These are phyloP conservation scores for Chaetogeoica ovagalla DNA, from an alignment of 2,888 invertebrate genomes.

Conservation along the genomic window DNA sequence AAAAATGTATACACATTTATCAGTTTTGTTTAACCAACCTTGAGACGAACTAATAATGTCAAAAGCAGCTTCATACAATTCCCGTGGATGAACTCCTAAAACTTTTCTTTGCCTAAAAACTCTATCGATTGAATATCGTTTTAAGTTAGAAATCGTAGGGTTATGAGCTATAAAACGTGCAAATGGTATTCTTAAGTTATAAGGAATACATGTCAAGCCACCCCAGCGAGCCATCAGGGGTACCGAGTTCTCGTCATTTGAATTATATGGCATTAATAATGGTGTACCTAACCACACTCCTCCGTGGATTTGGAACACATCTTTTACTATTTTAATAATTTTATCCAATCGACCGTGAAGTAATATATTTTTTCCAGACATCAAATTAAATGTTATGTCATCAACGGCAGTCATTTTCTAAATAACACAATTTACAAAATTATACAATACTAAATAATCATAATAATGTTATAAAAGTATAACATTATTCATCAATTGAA, in stretches of 20 bases:
- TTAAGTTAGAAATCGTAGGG: conserved; percentile 70
- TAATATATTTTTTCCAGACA: conserved; percentile 47
- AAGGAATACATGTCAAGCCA: conserved; percentile 79
- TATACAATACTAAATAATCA: neutral
- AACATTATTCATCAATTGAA: neutral
- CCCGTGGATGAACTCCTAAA: conserved; percentile 81
- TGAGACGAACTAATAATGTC: conserved; percentile 83
- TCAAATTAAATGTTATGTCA: conserved; percentile 72
- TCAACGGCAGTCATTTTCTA: conserved; percentile 68
- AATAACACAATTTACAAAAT: conserved; percentile 55
- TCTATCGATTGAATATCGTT: conserved; percentile 83
- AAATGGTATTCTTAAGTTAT: conserved; percentile 79
- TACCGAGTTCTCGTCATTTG: conserved; percentile 68
- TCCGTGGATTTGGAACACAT: conserved; percentile 66
- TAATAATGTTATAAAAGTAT: neutral
- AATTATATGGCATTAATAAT: conserved; percentile 74
- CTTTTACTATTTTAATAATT: conserved; percentile 50
- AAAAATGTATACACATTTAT: neutral
- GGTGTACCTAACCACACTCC: conserved; percentile 79
- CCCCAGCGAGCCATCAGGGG: conserved; percentile 83
- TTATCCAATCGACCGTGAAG: conserved; percentile 53
- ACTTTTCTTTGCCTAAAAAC: conserved; percentile 82
- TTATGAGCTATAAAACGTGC: conserved; percentile 82
- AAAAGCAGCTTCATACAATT: conserved; percentile 88
- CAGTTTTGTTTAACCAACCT: conserved; percentile 59